Evolutionary conservation across 2,797 vertebrate genomes (phyloP), one percentile per base, ranked within the genome.

Genomic region (Onychomys arenicola): DNA sequence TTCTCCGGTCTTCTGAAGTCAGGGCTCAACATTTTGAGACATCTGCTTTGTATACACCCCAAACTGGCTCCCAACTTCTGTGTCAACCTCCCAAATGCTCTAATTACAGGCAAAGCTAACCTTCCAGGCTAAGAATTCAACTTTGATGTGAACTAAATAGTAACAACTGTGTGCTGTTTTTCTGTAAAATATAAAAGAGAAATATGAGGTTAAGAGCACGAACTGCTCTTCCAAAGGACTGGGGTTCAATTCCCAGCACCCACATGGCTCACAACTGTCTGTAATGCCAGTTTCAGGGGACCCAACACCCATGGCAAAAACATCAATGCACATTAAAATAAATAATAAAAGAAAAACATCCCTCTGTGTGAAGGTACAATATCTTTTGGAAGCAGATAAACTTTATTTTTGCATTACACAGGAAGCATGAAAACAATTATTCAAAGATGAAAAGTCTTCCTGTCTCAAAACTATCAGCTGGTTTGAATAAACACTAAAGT

Each of bases 151-250:
- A 93, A 83, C 27, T 85, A 91, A 82, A 52, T 82, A 92, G 49
- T 69, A 89, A 63, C 88, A 89, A 86, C 89, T 96, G 82, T 63
- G 69, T 29, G 10, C 84, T 87, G 46, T 57, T 95, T 96, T 93
- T 71, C 43, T 65, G 21, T 43, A 71, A 19, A 71, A 67, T 77
- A 90, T 81, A 71, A 76, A 29, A 89, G 63, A 29, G 77, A 95
- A 59, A 8, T 21, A 23, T 59, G 52, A 3, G 52, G 52, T 55
- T 55, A 55, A 55, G 52, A 55, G 52, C 52, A 55, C 52, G 3
- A 55, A 55, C 52, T 55, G 52, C 52, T 55, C 52, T 55, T 55
- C 52, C 52, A 16, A 14, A 55, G 14, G 52, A 55, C 14, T 14
- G 0, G 3, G 52, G 52, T 55, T 55, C 52, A 55, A 55, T 55